Evolutionary conservation across 1,140 invertebrate species (phyloP).

Genomic region (Proales similis): DNA sequence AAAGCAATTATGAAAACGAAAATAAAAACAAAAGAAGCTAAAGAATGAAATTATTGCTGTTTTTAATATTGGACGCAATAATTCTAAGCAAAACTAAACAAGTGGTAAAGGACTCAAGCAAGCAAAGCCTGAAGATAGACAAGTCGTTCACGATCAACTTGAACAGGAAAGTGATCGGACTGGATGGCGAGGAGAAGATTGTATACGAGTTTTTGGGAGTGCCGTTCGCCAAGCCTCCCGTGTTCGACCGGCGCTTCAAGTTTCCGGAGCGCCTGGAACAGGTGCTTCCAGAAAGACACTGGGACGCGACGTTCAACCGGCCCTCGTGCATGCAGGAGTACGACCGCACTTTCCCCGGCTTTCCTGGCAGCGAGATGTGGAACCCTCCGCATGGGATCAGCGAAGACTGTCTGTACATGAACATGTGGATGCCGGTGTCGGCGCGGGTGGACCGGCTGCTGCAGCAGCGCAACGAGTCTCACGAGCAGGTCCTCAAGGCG

Average conservation of each 20-base stretch:
- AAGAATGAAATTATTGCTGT: no score
- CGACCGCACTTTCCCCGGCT: background rate
- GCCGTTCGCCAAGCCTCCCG: slow-evolving; percentile 41
- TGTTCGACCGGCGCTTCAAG: slow-evolving; percentile 39
- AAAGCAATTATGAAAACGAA: no score
- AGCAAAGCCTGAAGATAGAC: no score
- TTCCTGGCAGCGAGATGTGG: slow-evolving; percentile 21
- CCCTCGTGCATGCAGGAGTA: slow-evolving; percentile 29
- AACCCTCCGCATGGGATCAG: background rate
- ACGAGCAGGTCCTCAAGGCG: slow-evolving; percentile 20
- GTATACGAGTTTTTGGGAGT: slow-evolving; percentile 39
- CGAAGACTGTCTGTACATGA: slow-evolving; percentile 49
- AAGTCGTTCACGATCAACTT: no score
- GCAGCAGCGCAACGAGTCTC: background rate
- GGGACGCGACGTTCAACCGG: background rate
- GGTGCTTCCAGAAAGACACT: background rate
- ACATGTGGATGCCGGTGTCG: slow-evolving; percentile 44
- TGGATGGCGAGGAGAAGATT: no score
- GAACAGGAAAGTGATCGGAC: no score
- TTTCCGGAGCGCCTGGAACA: slow-evolving; percentile 33
- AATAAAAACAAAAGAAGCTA: no score
- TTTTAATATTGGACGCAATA: no score
- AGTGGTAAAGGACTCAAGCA: no score
- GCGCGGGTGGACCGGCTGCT: no score
- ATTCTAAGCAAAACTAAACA: no score